Evolutionary conservation across 2,888 invertebrate species (phyloP), one percentile per base, ranked within the genome.

Genomic region (Syrista parreyssii): DNA sequence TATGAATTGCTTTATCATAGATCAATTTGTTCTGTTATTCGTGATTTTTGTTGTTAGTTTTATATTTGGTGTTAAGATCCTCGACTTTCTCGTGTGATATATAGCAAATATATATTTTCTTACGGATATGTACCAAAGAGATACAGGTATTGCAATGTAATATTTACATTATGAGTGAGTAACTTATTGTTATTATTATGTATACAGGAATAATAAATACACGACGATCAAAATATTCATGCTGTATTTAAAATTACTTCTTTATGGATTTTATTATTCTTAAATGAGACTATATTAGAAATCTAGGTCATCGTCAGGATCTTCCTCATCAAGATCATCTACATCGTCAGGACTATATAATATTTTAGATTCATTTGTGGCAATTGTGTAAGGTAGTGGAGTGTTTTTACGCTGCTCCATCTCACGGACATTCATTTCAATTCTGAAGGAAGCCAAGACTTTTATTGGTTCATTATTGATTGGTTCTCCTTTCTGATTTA

Each of bases 311-410:
- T 97, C 96, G 92, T 97, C 97, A 1, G 97, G 97, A 92, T 97
- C 96, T 91, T 97, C 97, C 87, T 96, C 96, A 87, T 97, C 97
- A 93, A 96, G 95, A 89, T 97, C 97, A 90, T 97, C 97, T 2
- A 94, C 93, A 76, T 94, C 94, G 91, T 97, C 97, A 12, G 96
- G 95, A 82, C 95, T 93, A 87, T 97, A 97, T 84, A 94, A 93
- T 68, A 97, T 95, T 88, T 94, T 94, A 1, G 88, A 88, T 69
- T 84, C 68, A 78, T 82, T 86, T 23, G 83, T 76, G 40, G 81
- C 81, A 12, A 84, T 68, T 6, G 78, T 86, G n/a, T 91, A 91
- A 11, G 91, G 91, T 12, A 91, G 80, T 30, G 86, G 84, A 11
- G 87, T 87, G 77, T 88, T 86, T 32, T 87, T 84, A 75, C 87